Evolutionary conservation across 1,140 invertebrate species (phyloP), one percentile per base, ranked within the genome.

Genomic region (Halictus rubicundus): DNA sequence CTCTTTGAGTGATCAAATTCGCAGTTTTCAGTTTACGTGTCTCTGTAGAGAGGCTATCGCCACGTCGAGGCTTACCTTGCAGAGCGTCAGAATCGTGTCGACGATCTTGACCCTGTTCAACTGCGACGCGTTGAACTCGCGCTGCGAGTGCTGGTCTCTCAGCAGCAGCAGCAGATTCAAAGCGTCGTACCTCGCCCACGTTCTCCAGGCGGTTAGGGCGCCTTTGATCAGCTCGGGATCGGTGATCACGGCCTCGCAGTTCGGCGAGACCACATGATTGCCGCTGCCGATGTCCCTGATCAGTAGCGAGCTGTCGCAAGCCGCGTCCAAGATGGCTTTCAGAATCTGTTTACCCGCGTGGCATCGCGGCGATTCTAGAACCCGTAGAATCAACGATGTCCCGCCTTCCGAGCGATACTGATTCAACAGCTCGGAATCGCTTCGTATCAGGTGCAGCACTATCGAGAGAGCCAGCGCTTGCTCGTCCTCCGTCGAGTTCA

Each of bases 81-180:
- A 96, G 42, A 96, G 93, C 6, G 94, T 91, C 37, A 96, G 93
- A 64, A 96, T 89, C 6, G 94, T 93, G 63, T 95, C 93, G 10
- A 96, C 92, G 65, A 96, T 92, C 59, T 93, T 91, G 39, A 94
- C 94, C 49, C 95, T 91, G 71, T 95, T 95, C 65, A 96, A 92
- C 89, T 96, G 96, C 19, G 94, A 93, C n/a, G 95, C 93, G 89
- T 96, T 96, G 88, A 96, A 96, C 80, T 94, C 92, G 59, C 95
- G 93, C 79, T 95, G 94, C 8, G 94, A 94, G 88, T 96, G 95
- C 68, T 94, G 94, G 78, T 95, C 94, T 68, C 94, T 91, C 32
- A 96, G 90, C 7, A 96, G 86, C 25, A 90, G 64, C 8, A 93
- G 82, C 25, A 93, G 84, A 79, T 94, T 89, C 77, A 94, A 87